Percentiles rank a stretch among this genome's conserved stretches.
Evolutionary conservation across 2,888 invertebrate genomes (phyloP).

Genomic region (Loripinus fragilis): DNA sequence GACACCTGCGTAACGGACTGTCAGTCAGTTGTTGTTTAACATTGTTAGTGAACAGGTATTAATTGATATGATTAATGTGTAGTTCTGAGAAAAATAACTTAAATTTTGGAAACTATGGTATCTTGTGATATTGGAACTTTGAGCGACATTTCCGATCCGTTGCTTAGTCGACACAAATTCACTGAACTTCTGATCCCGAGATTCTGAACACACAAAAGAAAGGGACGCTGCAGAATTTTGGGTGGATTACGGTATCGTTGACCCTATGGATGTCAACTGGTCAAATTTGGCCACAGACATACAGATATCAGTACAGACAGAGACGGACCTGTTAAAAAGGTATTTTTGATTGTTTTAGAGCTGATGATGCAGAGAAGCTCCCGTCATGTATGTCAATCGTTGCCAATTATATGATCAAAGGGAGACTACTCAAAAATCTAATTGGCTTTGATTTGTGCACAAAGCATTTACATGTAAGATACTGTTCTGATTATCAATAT

Average conservation of each 20-base stretch:
- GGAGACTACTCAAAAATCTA: conserved; percentile 40
- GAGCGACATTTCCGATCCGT: background rate
- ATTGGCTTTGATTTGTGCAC: conserved; percentile 12
- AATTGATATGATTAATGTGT: conserved; percentile 24
- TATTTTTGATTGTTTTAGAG: conserved; percentile 30
- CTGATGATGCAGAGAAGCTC: background rate
- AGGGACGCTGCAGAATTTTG: conserved; percentile 37
- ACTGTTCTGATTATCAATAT: background rate
- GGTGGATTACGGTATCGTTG: background rate
- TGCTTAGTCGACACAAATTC: background rate
- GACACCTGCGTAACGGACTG: conserved; percentile 60
- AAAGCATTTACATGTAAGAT: conserved; percentile 3
- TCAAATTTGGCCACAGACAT: conserved; percentile 66
- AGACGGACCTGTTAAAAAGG: conserved; percentile 59
- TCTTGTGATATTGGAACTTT: background rate
- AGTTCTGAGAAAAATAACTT: background rate
- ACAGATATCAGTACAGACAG: conserved; percentile 70
- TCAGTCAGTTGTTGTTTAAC: conserved; percentile 52
- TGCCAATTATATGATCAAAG: conserved; percentile 40
- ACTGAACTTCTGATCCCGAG: conserved; percentile 2
- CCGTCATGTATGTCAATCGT: conserved; percentile 17
- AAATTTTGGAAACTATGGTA: conserved; percentile 5
- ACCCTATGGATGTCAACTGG: conserved; percentile 62
- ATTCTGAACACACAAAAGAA: conserved; percentile 35
- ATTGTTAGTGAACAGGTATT: conserved; percentile 60